Conservation (phyloP, 2,888 invertebrate genomes). For the Xylophagus ater region DNA sequence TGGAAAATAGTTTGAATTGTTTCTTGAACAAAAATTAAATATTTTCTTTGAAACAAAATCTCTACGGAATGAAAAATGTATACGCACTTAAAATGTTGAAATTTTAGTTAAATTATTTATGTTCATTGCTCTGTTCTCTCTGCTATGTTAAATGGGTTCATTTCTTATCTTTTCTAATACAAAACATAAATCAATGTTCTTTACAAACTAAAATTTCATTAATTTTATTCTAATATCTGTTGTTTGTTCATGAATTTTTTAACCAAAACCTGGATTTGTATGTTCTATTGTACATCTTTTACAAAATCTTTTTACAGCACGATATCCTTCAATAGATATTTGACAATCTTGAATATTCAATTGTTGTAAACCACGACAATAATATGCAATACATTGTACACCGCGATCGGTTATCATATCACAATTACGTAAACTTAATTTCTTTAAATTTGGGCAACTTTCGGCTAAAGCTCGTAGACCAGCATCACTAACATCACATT, state of each 20-base stretch:
- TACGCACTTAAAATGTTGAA: too few species aligned
- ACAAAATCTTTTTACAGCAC: constrained; percentile 86
- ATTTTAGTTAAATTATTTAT: too few species aligned
- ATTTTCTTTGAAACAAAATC: too few species aligned
- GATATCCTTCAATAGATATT: constrained; percentile 76
- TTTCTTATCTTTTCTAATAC: too few species aligned
- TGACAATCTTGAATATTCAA: constrained; percentile 90
- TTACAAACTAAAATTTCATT: too few species aligned
- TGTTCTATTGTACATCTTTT: constrained; percentile 89
- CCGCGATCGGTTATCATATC: constrained; percentile 85
- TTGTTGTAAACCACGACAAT: constrained; percentile 79
- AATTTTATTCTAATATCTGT: too few species aligned
- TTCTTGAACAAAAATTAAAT: too few species aligned
- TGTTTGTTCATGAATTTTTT: constrained; percentile 24
- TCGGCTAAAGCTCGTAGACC: constrained; percentile 77
- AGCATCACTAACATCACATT: constrained; percentile 86
- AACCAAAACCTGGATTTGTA: constrained; percentile 88
- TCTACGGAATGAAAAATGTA: too few species aligned
- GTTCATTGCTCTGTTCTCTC: too few species aligned
- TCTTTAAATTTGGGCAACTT: constrained; percentile 81
- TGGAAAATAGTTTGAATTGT: too few species aligned
- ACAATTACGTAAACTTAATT: constrained; percentile 80
- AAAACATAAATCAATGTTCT: too few species aligned
- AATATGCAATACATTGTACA: constrained; percentile 77
- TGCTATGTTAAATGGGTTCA: too few species aligned